phyloP scores from a whole-genome alignment of 2,888 invertebrate species.

The Phragmatobia fuliginosa region DNA sequence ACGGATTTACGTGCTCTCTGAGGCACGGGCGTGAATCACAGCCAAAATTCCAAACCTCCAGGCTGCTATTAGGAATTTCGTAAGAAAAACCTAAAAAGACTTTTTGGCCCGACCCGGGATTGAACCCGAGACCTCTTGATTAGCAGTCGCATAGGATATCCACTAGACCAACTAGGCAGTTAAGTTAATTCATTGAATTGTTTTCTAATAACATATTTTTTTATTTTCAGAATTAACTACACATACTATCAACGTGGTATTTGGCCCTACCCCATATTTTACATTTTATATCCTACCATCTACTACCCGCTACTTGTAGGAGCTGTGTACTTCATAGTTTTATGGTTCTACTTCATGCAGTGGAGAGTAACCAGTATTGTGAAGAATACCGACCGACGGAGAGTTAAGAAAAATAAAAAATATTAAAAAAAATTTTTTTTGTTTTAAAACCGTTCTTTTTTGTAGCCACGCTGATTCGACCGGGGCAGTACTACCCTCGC shows the following conservation, averaged over 20 bases:
- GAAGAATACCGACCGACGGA: conserved; percentile 30
- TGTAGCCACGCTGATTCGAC: too few species aligned
- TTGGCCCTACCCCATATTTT: conserved; percentile 71
- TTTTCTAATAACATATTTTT: conserved; percentile 5
- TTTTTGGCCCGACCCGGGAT: too few species aligned
- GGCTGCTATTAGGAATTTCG: too few species aligned
- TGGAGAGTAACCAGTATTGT: conserved; percentile 51
- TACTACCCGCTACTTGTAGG: conserved; percentile 55
- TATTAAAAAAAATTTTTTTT: conserved; percentile 19
- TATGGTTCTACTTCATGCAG: conserved; percentile 39
- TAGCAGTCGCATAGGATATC: too few species aligned
- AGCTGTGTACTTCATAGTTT: conserved; percentile 37
- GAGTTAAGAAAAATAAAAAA: conserved; percentile 17
- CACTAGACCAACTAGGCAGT: too few species aligned
- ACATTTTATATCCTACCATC: conserved; percentile 57
- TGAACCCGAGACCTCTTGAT: too few species aligned
- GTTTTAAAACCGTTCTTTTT: not conserved
- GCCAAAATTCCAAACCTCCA: too few species aligned
- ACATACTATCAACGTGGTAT: conserved; percentile 54
- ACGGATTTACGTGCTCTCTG: too few species aligned
- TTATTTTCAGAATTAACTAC: conserved; percentile 66
- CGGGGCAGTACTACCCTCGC: too few species aligned
- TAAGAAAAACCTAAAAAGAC: too few species aligned
- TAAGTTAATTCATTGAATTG: not conserved
- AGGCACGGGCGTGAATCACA: too few species aligned